A percentile compares a stretch with the other conserved stretches of the same genome.
These are phyloP conservation scores for Salarias fasciatus DNA, from an alignment of 2,797 vertebrate species.

Conservation along the genomic window DNA sequence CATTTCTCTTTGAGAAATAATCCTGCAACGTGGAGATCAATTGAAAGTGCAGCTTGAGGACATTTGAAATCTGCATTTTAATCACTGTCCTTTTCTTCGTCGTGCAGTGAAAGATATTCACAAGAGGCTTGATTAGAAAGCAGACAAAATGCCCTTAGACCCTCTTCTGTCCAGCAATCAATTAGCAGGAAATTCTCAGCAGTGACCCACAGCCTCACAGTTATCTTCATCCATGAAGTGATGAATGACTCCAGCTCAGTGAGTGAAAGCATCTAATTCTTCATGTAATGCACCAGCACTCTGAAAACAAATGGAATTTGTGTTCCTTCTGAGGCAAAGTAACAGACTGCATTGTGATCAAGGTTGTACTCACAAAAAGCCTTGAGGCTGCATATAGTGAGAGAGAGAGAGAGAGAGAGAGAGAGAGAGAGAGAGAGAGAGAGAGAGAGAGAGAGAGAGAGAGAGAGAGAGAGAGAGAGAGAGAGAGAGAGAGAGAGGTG, in stretches of 20 bases:
- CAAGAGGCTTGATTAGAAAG: not conserved
- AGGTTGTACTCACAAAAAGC: constrained; percentile 29
- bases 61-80: not conserved
- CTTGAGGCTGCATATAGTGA: not conserved
- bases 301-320: constrained; percentile 35
- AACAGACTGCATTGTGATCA: constrained; percentile 24
- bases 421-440: too few relatives aligned
- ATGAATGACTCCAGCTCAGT: constrained; percentile 43
- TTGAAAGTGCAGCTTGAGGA: constrained; percentile 2
- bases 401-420: too few relatives aligned
- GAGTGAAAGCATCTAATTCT: constrained; percentile 48
- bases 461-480: too few relatives aligned
- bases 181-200: not conserved
- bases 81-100: not conserved
- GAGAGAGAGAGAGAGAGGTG: too few relatives aligned
- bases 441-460: too few relatives aligned
- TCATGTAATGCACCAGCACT: constrained; percentile 34
- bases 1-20: not conserved
- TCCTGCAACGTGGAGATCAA: not conserved
- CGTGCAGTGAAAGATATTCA: not conserved
- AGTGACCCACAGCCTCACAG: constrained; percentile 19
- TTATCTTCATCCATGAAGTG: constrained; percentile 23
- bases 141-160: not conserved
- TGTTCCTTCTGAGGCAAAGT: constrained; percentile 27
- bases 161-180: not conserved